Percentiles rank a stretch among this genome's conserved stretches.
phyloP scores from a whole-genome alignment of 2,113 vertebrate genomes.

The Notothenia rossii region DNA sequence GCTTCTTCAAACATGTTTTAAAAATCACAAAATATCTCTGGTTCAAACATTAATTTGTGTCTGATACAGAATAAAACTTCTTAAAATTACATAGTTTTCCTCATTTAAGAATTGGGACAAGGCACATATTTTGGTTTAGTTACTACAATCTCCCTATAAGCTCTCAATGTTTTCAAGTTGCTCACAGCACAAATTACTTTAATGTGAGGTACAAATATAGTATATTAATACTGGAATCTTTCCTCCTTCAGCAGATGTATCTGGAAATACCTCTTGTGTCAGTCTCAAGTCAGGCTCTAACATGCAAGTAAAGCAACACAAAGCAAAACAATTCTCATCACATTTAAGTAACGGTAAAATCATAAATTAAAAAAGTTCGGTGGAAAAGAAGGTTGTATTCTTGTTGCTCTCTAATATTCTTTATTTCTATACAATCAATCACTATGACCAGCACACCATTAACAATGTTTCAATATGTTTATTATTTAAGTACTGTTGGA shows the following conservation, averaged over 20 bases:
- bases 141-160: neutral
- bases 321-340: neutral
- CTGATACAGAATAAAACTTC: neutral
- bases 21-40: too few species aligned
- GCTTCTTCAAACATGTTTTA: neutral
- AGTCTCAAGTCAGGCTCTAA: neutral
- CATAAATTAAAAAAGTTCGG: too few species aligned
- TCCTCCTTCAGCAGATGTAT: neutral
- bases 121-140: neutral
- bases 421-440: neutral
- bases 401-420: too few species aligned
- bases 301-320: neutral
- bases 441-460: neutral
- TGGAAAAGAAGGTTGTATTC: neutral
- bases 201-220: neutral
- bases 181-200: neutral
- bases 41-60: neutral
- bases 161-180: too few species aligned
- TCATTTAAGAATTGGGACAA: neutral
- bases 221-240: neutral
- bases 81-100: neutral
- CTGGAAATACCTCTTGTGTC: neutral
- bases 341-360: too few species aligned
- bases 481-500: slow-evolving; percentile 40
- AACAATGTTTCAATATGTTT: slow-evolving; percentile 47